These are phyloP conservation scores for Dryoscopus gambensis DNA, from an alignment of 2,113 vertebrate species.

Conservation along the genomic window DNA sequence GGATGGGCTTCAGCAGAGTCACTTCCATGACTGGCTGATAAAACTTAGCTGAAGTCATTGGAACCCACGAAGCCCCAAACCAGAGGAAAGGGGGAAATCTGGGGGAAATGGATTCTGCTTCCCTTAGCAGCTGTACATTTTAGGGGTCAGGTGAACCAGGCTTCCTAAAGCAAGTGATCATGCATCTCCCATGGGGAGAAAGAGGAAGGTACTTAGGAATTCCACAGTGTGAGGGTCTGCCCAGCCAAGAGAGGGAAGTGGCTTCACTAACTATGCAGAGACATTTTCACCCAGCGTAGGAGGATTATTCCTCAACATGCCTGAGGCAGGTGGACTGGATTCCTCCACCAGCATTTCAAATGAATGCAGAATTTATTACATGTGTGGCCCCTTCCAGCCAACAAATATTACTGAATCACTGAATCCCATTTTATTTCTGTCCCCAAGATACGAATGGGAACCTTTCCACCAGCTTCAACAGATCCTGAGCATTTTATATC, in stretches of 20 bases:
- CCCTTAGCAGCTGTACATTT: neutral
- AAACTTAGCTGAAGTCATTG: neutral
- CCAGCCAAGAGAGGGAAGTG: neutral
- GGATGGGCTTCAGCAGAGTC: neutral
- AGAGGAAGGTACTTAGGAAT: neutral
- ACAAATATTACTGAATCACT: neutral
- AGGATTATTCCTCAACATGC: neutral
- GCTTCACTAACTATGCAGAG: neutral
- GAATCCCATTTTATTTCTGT: neutral
- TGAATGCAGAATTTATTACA: neutral
- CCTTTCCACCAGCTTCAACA: neutral
- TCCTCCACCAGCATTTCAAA: neutral
- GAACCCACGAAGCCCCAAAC: neutral
- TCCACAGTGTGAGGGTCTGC: fast-evolving
- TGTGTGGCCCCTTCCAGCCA: neutral
- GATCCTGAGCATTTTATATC: neutral
- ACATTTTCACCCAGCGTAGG: neutral
- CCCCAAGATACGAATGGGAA: neutral
- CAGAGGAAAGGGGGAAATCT: neutral
- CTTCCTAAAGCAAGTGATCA: neutral
- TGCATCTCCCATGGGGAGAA: neutral
- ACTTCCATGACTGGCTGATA: neutral
- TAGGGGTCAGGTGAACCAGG: neutral
- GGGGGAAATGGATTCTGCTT: neutral
- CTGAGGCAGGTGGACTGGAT: neutral